Conservation (phyloP, 2,797 vertebrate genomes). For the Threskiornis aethiopicus region DNA sequence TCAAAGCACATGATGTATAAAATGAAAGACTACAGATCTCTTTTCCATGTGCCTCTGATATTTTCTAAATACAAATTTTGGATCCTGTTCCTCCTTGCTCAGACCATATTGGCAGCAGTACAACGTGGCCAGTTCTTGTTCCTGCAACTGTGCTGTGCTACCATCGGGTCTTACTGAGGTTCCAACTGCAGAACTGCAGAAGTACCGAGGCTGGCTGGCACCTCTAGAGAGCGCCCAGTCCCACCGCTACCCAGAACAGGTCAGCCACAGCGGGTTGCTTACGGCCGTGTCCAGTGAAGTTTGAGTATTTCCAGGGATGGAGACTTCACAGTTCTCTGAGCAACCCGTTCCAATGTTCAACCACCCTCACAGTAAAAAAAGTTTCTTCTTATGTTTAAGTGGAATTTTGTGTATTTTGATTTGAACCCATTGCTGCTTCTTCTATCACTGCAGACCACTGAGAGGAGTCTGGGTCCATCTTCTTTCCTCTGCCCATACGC, state of each 20-base stretch:
- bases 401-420: neutral
- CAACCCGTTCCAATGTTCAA: neutral
- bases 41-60: neutral
- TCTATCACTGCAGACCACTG: neutral
- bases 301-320: neutral
- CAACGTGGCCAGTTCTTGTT: neutral
- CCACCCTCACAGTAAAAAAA: neutral
- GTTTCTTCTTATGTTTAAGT: neutral
- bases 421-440: neutral
- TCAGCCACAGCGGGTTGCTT: neutral
- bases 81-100: neutral
- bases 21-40: neutral
- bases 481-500: neutral
- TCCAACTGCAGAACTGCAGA: neutral
- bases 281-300: accelerated
- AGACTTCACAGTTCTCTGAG: neutral
- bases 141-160: neutral
- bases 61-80: neutral
- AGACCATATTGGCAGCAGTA: neutral
- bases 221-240: neutral
- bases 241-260: neutral
- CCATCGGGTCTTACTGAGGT: neutral
- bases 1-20: neutral
- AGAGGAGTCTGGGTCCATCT: neutral
- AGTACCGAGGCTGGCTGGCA: neutral